These are phyloP conservation scores for Chymomyza amoena DNA, from an alignment of 2,888 invertebrate genomes.

Conservation along the genomic window DNA sequence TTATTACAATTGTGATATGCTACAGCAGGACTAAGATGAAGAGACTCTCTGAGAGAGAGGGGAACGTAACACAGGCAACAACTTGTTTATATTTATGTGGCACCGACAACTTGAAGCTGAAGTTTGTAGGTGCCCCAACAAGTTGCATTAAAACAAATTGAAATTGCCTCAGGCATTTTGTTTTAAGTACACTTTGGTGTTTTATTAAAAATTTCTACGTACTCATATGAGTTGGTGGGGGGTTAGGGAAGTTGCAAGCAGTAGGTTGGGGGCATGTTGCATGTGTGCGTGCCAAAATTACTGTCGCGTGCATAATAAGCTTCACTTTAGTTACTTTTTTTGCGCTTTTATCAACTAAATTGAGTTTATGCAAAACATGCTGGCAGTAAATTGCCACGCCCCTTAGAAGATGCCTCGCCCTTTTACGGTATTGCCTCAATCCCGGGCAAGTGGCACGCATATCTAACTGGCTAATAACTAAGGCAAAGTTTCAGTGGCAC, in stretches of 20 bases:
- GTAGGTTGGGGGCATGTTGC: neutral
- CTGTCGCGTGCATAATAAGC: conserved; percentile 25
- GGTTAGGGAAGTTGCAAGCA: neutral
- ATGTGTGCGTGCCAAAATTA: conserved; percentile 22
- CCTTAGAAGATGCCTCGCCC: neutral
- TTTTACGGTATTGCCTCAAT: too few species aligned
- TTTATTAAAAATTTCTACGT: conserved; percentile 35
- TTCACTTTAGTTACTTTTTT: conserved; percentile 27
- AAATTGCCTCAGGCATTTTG: conserved; percentile 41
- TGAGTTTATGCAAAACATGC: neutral
- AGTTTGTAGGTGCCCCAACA: neutral
- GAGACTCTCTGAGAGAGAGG: too few species aligned
- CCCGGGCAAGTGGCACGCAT: neutral
- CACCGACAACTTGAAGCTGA: neutral
- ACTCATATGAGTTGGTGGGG: neutral
- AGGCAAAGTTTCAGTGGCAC: conserved; percentile 5
- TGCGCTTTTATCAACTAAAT: neutral
- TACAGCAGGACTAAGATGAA: too few species aligned
- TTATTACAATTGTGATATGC: neutral
- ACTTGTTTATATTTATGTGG: conserved; percentile 13
- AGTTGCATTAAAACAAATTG: conserved; percentile 21
- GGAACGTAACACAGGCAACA: neutral
- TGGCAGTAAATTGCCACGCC: neutral
- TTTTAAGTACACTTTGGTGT: conserved; percentile 52
- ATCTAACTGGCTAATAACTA: neutral